phyloP scores from a whole-genome alignment of 2,113 vertebrate genomes.

The Pelobates fuscus region DNA sequence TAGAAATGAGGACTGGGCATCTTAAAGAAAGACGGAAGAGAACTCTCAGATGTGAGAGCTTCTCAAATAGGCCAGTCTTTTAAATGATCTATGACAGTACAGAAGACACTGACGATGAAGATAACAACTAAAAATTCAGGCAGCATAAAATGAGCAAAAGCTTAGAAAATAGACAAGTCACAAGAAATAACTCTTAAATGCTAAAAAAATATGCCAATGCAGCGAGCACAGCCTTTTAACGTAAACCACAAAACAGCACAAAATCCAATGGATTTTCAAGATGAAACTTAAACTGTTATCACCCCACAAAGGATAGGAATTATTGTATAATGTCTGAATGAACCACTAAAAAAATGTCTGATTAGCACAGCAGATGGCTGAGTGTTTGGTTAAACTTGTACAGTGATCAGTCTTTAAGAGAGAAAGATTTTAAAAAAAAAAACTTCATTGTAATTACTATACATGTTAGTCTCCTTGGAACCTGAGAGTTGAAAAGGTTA shows the following conservation, averaged over 20 bases:
- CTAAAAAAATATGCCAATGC: slow-evolving; percentile 26
- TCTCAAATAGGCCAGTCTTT: slow-evolving; percentile 24
- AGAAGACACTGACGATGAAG: slow-evolving; percentile 21
- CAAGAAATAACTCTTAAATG: slow-evolving; percentile 20
- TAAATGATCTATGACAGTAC: slow-evolving; percentile 43
- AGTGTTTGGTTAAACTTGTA: background rate
- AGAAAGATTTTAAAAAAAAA: background rate
- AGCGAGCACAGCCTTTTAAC: slow-evolving; percentile 23
- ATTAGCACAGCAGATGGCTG: slow-evolving; percentile 24
- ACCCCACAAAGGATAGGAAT: slow-evolving; percentile 36
- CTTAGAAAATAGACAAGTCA: slow-evolving; percentile 22
- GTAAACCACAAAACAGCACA: slow-evolving; percentile 9
- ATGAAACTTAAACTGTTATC: slow-evolving; percentile 38
- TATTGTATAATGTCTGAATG: slow-evolving; percentile 30
- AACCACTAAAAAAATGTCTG: slow-evolving; percentile 33
- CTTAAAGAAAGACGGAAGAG: slow-evolving; percentile 11
- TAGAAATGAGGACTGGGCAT: slow-evolving; percentile 39
- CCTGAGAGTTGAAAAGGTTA: background rate
- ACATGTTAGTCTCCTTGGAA: background rate
- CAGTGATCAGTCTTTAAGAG: background rate
- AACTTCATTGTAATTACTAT: background rate
- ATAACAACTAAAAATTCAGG: slow-evolving; percentile 20
- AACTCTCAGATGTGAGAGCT: slow-evolving; percentile 36
- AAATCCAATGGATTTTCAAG: slow-evolving; percentile 43
- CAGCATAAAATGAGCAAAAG: slow-evolving; percentile 28